Evolutionary conservation across 2,113 vertebrate genomes (phyloP).

Genomic region (Dolichallabes microphthalmus): DNA sequence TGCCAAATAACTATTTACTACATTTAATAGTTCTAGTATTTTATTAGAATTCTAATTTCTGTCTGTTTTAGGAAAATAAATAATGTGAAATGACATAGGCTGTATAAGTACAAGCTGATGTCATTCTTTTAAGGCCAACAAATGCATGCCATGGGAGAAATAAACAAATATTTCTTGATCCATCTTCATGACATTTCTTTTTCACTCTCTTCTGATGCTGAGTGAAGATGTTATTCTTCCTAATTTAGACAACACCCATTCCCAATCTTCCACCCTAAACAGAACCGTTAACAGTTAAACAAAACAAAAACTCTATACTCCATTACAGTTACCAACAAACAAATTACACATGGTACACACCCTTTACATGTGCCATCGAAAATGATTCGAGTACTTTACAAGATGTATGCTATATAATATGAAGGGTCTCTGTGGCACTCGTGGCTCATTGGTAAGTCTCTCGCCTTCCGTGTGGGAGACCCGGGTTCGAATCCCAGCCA

Average conservation of each 20-base stretch:
- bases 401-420: too few species aligned
- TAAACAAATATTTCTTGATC: background rate
- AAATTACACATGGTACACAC: background rate
- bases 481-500: too few species aligned
- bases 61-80: background rate
- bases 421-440: too few species aligned
- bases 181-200: background rate
- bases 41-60: background rate
- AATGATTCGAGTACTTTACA: too few species aligned
- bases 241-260: slow-evolving; percentile 6
- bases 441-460: too few species aligned
- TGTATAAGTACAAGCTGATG: background rate
- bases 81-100: background rate
- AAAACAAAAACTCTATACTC: too few species aligned
- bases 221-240: slow-evolving; percentile 20
- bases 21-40: background rate
- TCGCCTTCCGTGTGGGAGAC: too few species aligned
- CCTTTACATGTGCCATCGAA: background rate
- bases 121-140: background rate
- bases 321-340: background rate
- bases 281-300: background rate
- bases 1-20: background rate
- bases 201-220: background rate
- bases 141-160: background rate
- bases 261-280: background rate